Percentiles rank a stretch among this genome's conserved stretches.
These are phyloP conservation scores for Sebastes variabilis DNA, from an alignment of 2,797 vertebrate genomes.

Conservation along the genomic window DNA sequence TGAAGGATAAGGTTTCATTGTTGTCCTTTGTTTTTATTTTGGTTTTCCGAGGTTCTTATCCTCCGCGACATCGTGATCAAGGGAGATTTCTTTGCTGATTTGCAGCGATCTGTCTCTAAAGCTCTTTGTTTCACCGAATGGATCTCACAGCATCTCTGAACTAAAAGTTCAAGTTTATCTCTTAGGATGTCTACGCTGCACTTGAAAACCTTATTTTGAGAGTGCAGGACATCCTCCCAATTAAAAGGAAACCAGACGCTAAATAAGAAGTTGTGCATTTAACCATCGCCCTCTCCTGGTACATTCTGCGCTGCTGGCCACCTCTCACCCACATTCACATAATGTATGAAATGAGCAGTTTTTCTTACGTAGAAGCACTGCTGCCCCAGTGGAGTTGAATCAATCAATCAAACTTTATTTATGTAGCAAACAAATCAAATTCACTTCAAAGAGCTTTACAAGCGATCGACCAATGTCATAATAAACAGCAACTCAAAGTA, in stretches of 20 bases:
- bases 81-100: slow-evolving; percentile 59
- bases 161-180: neutral
- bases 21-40: slow-evolving; percentile 74
- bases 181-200: neutral
- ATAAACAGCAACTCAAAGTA: too few relatives aligned
- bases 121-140: neutral
- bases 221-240: neutral
- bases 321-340: slow-evolving; percentile 19
- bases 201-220: neutral
- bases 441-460: too few relatives aligned
- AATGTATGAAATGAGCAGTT: neutral
- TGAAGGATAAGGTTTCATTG: slow-evolving; percentile 71
- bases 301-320: neutral
- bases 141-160: neutral
- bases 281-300: slow-evolving; percentile 25
- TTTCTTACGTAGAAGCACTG: neutral
- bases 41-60: slow-evolving; percentile 54
- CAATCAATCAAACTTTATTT: too few relatives aligned
- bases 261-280: neutral
- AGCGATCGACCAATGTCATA: too few relatives aligned
- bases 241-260: neutral
- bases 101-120: slow-evolving; percentile 23
- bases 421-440: too few relatives aligned
- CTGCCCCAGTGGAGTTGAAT: too few relatives aligned
- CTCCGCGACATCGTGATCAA: slow-evolving; percentile 14